Percentiles rank a stretch among this genome's conserved stretches.
phyloP scores from a whole-genome alignment of 2,113 vertebrate genomes.

The Scophthalmus maximus region DNA sequence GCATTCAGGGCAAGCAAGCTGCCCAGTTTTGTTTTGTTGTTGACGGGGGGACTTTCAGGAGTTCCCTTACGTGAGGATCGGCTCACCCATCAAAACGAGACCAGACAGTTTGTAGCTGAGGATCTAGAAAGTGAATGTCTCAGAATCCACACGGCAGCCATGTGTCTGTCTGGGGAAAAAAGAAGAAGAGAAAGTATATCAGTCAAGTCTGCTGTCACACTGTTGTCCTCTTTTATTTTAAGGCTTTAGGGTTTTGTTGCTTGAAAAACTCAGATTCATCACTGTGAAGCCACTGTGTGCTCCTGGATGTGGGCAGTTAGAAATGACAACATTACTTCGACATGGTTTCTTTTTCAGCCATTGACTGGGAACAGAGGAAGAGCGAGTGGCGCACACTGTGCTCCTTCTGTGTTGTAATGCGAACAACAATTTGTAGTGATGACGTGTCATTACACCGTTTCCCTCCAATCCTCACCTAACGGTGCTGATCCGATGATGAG shows the following conservation, averaged over 20 bases:
- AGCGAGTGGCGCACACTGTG: background rate
- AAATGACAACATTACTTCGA: too few relatives aligned
- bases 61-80: constrained; percentile 15
- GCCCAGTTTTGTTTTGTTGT: constrained; percentile 30
- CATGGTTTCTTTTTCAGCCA: constrained; percentile 32
- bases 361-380: constrained; percentile 2
- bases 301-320: too few relatives aligned
- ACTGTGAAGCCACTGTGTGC: background rate
- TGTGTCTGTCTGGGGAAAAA: constrained; percentile 47
- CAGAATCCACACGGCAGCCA: background rate
- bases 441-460: background rate
- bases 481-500: background rate
- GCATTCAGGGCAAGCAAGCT: constrained; percentile 25
- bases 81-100: background rate
- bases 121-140: constrained; percentile 64
- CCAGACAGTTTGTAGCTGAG: constrained; percentile 27
- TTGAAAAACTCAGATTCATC: background rate
- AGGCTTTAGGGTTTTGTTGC: background rate
- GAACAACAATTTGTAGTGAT: background rate
- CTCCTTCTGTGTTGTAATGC: constrained; percentile 23
- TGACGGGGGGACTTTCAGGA: constrained; percentile 30
- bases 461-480: background rate
- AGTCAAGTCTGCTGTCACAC: background rate
- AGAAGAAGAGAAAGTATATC: constrained; percentile 60
- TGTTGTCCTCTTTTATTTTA: background rate